These are phyloP conservation scores for Aromia moschata DNA, from an alignment of 2,888 invertebrate species.

Conservation along the genomic window DNA sequence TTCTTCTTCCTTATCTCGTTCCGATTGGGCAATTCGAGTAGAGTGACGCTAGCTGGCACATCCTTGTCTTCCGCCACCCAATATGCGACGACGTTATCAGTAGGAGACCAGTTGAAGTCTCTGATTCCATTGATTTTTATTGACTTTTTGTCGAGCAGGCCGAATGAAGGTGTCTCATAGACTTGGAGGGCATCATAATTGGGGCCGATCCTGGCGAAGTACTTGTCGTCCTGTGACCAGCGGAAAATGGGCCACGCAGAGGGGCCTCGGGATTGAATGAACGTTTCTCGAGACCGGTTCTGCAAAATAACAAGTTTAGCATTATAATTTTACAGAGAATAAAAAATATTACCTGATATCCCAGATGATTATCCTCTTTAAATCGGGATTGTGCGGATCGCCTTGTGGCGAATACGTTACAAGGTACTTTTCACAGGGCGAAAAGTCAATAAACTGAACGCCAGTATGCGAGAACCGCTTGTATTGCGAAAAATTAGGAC, in stretches of 20 bases:
- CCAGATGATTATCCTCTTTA: conserved; percentile 93
- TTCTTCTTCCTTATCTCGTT: conserved; percentile 92
- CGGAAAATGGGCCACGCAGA: conserved; percentile 92
- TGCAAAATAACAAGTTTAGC: conserved; percentile 48
- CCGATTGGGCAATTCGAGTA: conserved; percentile 91
- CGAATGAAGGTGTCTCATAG: conserved; percentile 96
- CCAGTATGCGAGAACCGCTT: conserved; percentile 89
- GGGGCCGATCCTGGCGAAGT: conserved; percentile 81
- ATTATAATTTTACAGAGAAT: too few relatives aligned
- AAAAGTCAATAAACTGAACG: conserved; percentile 96
- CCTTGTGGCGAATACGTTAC: conserved; percentile 92
- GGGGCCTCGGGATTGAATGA: conserved; percentile 84
- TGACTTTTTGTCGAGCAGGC: conserved; percentile 92
- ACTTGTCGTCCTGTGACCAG: conserved; percentile 96
- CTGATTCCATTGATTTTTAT: conserved; percentile 89
- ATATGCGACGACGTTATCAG: conserved; percentile 94
- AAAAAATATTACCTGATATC: conserved; percentile 90
- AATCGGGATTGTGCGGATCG: conserved; percentile 71
- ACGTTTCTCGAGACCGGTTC: conserved; percentile 91
- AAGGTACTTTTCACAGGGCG: conserved; percentile 96
- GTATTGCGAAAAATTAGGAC: conserved; percentile 90
- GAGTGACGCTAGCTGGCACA: conserved; percentile 93
- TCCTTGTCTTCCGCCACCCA: conserved; percentile 99
- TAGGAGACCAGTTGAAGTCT: conserved; percentile 98
- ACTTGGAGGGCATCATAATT: conserved; percentile 83